Evolutionary conservation across 2,113 vertebrate species (phyloP), one percentile per base, ranked within the genome.

Genomic region (Sitta europaea): DNA sequence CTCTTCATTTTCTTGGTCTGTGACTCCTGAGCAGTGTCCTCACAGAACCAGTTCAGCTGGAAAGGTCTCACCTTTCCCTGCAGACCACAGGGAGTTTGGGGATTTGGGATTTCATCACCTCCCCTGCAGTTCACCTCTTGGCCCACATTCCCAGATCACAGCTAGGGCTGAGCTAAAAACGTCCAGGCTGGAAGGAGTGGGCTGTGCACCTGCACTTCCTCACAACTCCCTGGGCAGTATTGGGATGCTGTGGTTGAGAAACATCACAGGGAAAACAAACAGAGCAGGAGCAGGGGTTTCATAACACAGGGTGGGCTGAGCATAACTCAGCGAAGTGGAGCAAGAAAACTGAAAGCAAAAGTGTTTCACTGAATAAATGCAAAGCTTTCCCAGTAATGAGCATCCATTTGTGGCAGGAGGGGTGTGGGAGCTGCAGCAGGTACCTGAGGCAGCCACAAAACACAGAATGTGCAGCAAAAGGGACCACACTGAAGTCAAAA

Each of bases 151-250:
- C 43, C 5, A 5, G 43, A 12, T 66, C 68, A 57, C 25, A 53
- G 35, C 29, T 62, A 14, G 40, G 5, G 13, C 36, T n/a, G 38
- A 81, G 47, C 47, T 81, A 14, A 74, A 53, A 83, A 22, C 3
- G 0, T 2, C 48, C 53, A 54, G 50, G 45, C 14, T 67, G 61
- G 33, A 38, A 77, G 48, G 33, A 51, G 33, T 13, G 40, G 43
- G 17, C 8, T 59, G 29, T 62, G 70, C n/a, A 38, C 33, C 57
- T 76, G 17, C 72, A 23, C 40, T 33, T 31, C 58, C 36, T 74
- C 51, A n/a, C 36, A 21, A 10, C 28, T 71, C 45, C 45, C 43
- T 2, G 0, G 58, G 43, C 31, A 73, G 5, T 0, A 0, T 0
- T 19, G 55, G 57, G 48, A 29, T 67, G 25, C 45, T 36, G 53